phyloP scores from a whole-genome alignment of 2,797 vertebrate genomes.

The Hydrophis major region DNA sequence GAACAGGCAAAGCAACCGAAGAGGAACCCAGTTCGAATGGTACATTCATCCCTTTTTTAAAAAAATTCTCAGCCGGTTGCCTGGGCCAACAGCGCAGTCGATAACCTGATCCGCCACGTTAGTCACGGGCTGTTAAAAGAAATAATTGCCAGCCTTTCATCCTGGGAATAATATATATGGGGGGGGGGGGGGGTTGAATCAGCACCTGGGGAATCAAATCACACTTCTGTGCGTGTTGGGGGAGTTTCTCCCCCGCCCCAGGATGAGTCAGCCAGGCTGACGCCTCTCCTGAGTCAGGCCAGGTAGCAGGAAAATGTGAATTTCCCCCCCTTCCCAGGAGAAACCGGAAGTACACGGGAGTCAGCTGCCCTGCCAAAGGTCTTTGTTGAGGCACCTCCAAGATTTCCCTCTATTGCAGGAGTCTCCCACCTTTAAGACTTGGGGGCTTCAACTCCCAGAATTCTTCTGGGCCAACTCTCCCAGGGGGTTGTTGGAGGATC shows the following conservation, averaged over 20 bases:
- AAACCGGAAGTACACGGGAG: neutral
- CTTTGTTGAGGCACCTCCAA: neutral
- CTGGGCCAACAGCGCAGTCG: neutral
- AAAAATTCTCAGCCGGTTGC: neutral
- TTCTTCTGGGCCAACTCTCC: neutral
- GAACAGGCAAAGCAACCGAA: neutral
- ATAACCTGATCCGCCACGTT: neutral
- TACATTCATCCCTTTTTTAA: neutral
- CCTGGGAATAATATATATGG: neutral
- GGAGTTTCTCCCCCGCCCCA: rapidly evolving
- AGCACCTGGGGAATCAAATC: neutral
- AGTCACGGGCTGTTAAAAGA: too few species aligned
- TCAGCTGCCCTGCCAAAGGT: neutral
- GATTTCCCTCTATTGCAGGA: neutral
- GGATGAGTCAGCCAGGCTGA: neutral
- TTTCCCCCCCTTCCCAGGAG: neutral
- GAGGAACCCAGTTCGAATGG: neutral
- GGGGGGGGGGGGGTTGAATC: neutral
- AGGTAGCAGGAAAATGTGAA: neutral
- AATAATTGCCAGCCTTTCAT: neutral
- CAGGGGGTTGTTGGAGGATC: too few species aligned
- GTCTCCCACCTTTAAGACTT: too few species aligned
- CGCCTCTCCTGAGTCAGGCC: neutral
- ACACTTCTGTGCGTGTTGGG: neutral
- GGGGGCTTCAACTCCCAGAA: too few species aligned